Percentiles rank a stretch among this genome's conserved stretches.
Conservation (phyloP, 2,888 invertebrate species). For the Chymomyza caudatula region DNA sequence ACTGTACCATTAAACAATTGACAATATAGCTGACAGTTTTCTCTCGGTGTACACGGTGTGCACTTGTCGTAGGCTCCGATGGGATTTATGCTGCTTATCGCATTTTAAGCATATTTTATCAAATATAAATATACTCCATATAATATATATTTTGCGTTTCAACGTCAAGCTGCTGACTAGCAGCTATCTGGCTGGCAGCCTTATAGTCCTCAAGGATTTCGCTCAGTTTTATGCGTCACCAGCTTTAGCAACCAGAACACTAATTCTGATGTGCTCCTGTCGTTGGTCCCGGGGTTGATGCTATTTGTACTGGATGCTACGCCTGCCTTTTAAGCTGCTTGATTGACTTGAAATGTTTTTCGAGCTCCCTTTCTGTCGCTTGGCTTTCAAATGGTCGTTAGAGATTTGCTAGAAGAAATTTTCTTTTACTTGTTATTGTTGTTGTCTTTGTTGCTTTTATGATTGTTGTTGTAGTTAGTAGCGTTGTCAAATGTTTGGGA, state of each 20-base stretch:
- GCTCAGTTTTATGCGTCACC: constrained; percentile 49
- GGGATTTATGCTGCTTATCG: constrained; percentile 70
- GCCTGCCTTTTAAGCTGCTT: constrained; percentile 53
- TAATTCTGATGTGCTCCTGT: constrained; percentile 25
- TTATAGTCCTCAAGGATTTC: constrained; percentile 48
- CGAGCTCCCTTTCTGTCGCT: constrained; percentile 17
- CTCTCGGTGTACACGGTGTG: constrained; percentile 25
- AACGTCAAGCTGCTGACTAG: constrained; percentile 11
- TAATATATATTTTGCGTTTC: constrained; percentile 18
- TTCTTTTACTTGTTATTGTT: no score
- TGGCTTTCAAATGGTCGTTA: constrained; percentile 55
- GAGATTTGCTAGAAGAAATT: constrained; percentile 37
- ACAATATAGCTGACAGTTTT: no score
- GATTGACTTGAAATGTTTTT: constrained; percentile 57
- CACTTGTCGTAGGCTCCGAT: constrained; percentile 53
- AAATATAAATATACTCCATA: constrained; percentile 47
- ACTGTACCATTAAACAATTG: no score
- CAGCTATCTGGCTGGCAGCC: constrained; percentile 15
- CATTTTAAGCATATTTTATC: constrained; percentile 73
- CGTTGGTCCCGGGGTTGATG: neutral
- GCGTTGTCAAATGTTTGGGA: neutral
- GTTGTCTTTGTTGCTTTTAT: neutral
- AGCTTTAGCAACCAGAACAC: constrained; percentile 11
- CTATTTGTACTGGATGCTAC: neutral
- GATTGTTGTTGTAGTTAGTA: neutral